A percentile compares a stretch with the other conserved stretches of the same genome.
These are phyloP conservation scores for Cossypha caffra DNA, from an alignment of 2,797 vertebrate species.

Conservation along the genomic window DNA sequence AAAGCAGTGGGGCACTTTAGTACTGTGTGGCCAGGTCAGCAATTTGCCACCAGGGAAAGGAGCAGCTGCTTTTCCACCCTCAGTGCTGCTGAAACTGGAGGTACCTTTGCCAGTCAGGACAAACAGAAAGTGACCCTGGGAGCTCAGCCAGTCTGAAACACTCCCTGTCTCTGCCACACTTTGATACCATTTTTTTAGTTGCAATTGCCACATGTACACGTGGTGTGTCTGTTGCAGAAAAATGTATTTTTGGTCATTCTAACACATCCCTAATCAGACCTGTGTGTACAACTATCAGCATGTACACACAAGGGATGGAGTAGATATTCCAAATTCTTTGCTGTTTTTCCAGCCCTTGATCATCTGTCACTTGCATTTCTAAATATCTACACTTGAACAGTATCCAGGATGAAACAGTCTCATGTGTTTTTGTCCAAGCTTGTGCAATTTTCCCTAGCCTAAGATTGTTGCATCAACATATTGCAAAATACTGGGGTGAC, in stretches of 20 bases:
- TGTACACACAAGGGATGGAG: accelerated
- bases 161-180: not conserved
- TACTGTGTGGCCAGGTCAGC: accelerated
- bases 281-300: accelerated
- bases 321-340: not conserved
- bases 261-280: not conserved
- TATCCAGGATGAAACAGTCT: not conserved
- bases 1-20: accelerated
- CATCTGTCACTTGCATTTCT: not conserved
- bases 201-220: accelerated
- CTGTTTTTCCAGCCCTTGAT: not conserved
- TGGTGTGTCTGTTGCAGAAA: accelerated
- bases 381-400: not conserved
- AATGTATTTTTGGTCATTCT: not conserved
- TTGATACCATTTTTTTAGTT: accelerated
- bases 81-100: accelerated
- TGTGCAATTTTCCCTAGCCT: not conserved
- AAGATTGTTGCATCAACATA: not conserved
- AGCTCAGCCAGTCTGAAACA: not conserved
- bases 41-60: not conserved
- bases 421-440: not conserved
- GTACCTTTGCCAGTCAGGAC: not conserved
- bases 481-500: not conserved
- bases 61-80: not conserved
- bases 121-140: accelerated